Evolutionary conservation across 2,113 vertebrate genomes (phyloP), one percentile per base, ranked within the genome.

Genomic region (Corapipo altera): DNA sequence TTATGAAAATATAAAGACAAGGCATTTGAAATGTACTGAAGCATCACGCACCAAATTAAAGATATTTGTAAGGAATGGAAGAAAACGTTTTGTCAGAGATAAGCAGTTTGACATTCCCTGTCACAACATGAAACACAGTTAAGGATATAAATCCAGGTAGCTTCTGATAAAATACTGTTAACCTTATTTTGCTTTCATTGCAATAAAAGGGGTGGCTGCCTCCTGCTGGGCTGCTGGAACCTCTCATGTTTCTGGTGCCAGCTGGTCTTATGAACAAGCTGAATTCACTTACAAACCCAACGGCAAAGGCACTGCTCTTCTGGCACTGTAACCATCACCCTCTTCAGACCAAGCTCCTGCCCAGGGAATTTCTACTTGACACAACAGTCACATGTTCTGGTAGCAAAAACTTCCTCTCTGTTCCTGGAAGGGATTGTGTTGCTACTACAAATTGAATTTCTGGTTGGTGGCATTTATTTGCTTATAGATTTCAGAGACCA

Each of bases 401-500:
- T 0, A 51, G 74, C 16, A 82, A 70, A 87, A 89, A 9, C 49
- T 85, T 81, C 8, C 5, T 37, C 54, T 71, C 64, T 59, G 33
- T 57, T 88, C 43, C 88, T 17, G 44, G 73, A 91, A 23, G 2
- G 32, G 55, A 41, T 91, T 52, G 20, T 32, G 58, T 23, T 83
- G 77, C 49, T 65, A 46, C 49, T 57, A 83, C 73, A 91, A 88
- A 70, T 41, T 46, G 49, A 49, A 70, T 88, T 89, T 85, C 85
- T 91, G 85, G 39, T 54, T 91, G 89, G 71, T 65, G 48, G 77
- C 54, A 71, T 81, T 81, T 69, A 89, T 87, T 78, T 88, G 86
- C 91, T 93, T 88, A 62, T 33, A 66, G 75, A 64, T 94, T 97
- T 73, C 74, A 85, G 46, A 64, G 32, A 46, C 57, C 89, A 6